Base-by-base conservation (phyloP, 1,140 invertebrate species). In the Diorhabda carinulata region DNA sequence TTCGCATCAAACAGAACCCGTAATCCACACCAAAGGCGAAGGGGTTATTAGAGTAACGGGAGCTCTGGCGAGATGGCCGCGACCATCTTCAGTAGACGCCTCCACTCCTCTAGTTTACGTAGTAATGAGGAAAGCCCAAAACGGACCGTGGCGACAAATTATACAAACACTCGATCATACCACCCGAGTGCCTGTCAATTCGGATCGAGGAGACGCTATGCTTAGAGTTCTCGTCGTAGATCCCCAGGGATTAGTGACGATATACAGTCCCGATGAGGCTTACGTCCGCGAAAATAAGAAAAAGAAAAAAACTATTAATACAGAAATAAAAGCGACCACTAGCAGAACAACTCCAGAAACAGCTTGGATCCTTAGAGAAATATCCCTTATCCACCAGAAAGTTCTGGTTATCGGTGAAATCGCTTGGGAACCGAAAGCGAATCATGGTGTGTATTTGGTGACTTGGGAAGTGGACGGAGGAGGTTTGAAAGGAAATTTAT, bases 401-500 rank as follows among this genome's bases (percentile, higher is more conserved):
- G 87, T 88, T 70, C 75, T 92, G 64, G 90, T 91, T 7, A 89
- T 91, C 61, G 90, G 89, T 43, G 90, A 91, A 82, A 88, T 92
- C 66, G 87, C 89, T 52, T 92, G 90, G 90, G 87, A 89, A 70
- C 84, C 87, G 57, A 86, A 86, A 80, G 86, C 85, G 78, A 83
- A 78, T 52, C 85, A 84, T 69, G 87, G 84, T 66, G 86, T 91
- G 47, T 92, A 92, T 80, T 83, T 92, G 73, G 90, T 93, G 63
- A 92, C 90, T 57, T 93, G 91, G 91, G 91, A 93, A 84, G 89
- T 92, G 5, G 89, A 90, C 73, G 91, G 91, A 58, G 91, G 90
- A 60, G 91, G 91, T 45, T 83, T 93, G n/a, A 92, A 91, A 79
- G 91, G 91, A 61, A 92, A 92, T 81, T 83, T 92, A n/a, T 90